Conservation (phyloP, 2,888 invertebrate species). For the Agapostemon virescens region DNA sequence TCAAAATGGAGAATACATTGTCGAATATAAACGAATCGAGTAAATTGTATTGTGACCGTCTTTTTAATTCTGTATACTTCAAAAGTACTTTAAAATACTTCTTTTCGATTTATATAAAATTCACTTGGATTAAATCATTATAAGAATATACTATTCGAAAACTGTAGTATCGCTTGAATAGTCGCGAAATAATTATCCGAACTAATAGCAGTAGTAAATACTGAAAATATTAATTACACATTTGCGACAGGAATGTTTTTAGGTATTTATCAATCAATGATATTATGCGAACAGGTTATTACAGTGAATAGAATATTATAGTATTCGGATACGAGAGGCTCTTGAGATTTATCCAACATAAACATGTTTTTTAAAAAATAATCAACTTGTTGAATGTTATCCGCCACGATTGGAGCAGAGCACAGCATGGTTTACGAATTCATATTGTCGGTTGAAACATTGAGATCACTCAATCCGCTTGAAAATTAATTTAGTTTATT, state of each 20-base stretch:
- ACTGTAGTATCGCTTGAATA: not conserved
- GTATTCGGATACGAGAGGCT: not conserved
- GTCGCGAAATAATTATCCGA: not conserved
- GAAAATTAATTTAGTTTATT: not conserved
- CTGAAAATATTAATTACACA: not conserved
- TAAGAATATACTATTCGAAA: too few species aligned
- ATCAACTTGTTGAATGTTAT: not conserved
- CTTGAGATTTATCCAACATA: not conserved
- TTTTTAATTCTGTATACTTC: not conserved
- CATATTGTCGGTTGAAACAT: not conserved
- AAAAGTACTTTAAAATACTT: not conserved
- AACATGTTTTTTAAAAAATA: not conserved
- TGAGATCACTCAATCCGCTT: not conserved
- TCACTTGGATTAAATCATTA: too few species aligned
- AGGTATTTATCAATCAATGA: not conserved
- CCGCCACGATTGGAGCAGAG: constrained; percentile 32
- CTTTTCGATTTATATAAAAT: too few species aligned
- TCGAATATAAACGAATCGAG: not conserved
- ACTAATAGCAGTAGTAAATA: not conserved
- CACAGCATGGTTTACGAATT: not conserved
- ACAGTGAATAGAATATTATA: too few species aligned
- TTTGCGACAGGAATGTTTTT: not conserved
- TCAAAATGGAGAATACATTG: not conserved
- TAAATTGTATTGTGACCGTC: not conserved
- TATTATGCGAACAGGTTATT: not conserved